These are phyloP conservation scores for Drosophila subquinaria DNA, from an alignment of 2,888 invertebrate genomes.

Conservation along the genomic window DNA sequence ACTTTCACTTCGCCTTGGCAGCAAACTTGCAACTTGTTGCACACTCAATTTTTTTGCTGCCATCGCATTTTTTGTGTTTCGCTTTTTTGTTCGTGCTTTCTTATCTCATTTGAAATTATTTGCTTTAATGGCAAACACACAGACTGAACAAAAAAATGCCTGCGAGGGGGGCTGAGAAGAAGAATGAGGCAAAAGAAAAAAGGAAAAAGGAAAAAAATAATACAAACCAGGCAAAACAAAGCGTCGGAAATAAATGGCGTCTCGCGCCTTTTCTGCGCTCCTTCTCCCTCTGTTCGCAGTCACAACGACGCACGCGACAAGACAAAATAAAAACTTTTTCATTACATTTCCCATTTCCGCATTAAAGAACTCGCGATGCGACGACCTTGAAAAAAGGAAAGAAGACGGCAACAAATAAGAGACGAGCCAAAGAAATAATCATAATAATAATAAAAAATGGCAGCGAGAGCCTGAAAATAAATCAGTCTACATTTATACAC, in stretches of 20 bases:
- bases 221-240: conserved; percentile 51
- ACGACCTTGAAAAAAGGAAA: conserved; percentile 69
- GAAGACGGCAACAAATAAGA: conserved; percentile 38
- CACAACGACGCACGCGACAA: conserved; percentile 32
- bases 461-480: conserved; percentile 75
- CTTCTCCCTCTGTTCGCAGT: not conserved
- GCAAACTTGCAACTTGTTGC: conserved; percentile 77
- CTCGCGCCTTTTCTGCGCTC: conserved; percentile 36
- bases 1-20: conserved; percentile 79
- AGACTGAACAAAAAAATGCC: conserved; percentile 23
- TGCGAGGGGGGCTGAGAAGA: not conserved
- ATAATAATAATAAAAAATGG: conserved; percentile 78
- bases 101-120: conserved; percentile 80
- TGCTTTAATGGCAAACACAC: conserved; percentile 71
- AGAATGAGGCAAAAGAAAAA: not conserved
- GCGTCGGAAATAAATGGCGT: conserved; percentile 60
- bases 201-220: conserved; percentile 12
- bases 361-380: conserved; percentile 68
- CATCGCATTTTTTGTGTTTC: not conserved
- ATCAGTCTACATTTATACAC: conserved; percentile 71
- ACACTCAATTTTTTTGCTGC: conserved; percentile 45
- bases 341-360: conserved; percentile 77
- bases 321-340: conserved; percentile 71
- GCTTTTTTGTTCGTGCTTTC: conserved; percentile 31
- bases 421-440: conserved; percentile 71